Conservation (phyloP, 1,140 invertebrate genomes). For the Halyomorpha halys region DNA sequence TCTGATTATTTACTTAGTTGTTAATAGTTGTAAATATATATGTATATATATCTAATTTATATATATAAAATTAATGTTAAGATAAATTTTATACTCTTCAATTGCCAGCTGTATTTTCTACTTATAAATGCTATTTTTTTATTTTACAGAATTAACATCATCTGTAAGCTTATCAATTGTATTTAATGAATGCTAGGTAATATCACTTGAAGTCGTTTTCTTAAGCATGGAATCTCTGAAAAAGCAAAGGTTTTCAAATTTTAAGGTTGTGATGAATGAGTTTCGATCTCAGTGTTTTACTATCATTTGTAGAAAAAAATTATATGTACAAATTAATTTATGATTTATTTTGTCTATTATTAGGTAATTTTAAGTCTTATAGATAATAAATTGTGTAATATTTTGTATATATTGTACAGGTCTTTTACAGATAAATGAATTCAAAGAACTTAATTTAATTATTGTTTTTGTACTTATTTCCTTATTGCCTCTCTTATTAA, state of each 20-base stretch:
- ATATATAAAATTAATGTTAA: neutral
- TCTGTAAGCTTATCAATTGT: too few species aligned
- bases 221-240: conserved; percentile 8
- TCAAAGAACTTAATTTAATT: conserved; percentile 10
- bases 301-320: conserved; percentile 17
- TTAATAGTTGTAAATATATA: neutral
- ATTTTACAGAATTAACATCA: too few species aligned
- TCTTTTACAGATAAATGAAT: conserved; percentile 24
- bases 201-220: conserved; percentile 1
- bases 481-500: too few species aligned
- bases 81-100: conserved; percentile 2
- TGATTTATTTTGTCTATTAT: conserved; percentile 24
- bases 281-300: conserved; percentile 24
- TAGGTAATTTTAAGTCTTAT: conserved; percentile 21
- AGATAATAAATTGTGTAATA: conserved; percentile 17
- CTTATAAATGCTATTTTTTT: neutral
- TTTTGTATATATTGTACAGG: conserved; percentile 25
- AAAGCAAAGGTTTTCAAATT: neutral
- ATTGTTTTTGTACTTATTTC: neutral
- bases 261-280: conserved; percentile 24
- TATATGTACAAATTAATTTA: conserved; percentile 23
- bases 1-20: neutral
- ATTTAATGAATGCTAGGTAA: neutral
- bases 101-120: conserved; percentile 12
- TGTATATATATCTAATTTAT: neutral